Percentiles rank a stretch among this genome's conserved stretches.
These are phyloP conservation scores for Oreochromis aureus DNA, from an alignment of 2,113 vertebrate genomes.

Conservation along the genomic window DNA sequence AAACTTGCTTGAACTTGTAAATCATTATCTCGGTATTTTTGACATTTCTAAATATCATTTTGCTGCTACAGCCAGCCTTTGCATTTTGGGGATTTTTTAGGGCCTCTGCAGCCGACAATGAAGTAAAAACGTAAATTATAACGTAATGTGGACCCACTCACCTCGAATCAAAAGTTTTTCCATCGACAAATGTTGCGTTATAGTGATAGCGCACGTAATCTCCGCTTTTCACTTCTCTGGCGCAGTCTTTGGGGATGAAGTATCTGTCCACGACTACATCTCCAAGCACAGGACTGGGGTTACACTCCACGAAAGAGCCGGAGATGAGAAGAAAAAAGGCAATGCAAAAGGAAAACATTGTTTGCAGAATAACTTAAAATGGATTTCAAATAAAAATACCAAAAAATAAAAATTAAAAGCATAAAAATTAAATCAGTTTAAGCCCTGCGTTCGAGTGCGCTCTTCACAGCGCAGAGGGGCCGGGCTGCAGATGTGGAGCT, in stretches of 20 bases:
- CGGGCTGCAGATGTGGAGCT: slow-evolving; percentile 15
- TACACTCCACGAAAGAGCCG: slow-evolving; percentile 55
- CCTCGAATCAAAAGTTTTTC: slow-evolving; percentile 93
- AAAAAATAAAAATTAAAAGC: not conserved
- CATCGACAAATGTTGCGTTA: slow-evolving; percentile 88
- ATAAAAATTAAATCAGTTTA: not conserved
- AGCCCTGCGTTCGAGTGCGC: not conserved
- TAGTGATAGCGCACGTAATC: slow-evolving; percentile 94
- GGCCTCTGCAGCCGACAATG: not conserved
- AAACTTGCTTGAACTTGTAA: not conserved
- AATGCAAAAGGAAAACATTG: slow-evolving; percentile 45
- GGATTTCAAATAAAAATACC: not conserved
- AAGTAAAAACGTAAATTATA: not conserved
- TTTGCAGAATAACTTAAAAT: not conserved
- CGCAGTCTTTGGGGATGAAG: slow-evolving; percentile 78
- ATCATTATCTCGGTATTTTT: not conserved
- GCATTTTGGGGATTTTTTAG: not conserved
- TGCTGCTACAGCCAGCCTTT: not conserved
- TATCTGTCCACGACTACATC: slow-evolving; percentile 89
- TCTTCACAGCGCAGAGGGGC: not conserved
- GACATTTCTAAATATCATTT: not conserved
- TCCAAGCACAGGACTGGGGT: slow-evolving; percentile 80
- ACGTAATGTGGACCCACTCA: slow-evolving; percentile 33
- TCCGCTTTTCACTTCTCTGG: slow-evolving; percentile 81
- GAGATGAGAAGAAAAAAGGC: slow-evolving; percentile 46